A percentile compares a stretch with the other conserved stretches of the same genome.
phyloP scores from a whole-genome alignment of 2,797 vertebrate species.

The Knipowitschia caucasica region DNA sequence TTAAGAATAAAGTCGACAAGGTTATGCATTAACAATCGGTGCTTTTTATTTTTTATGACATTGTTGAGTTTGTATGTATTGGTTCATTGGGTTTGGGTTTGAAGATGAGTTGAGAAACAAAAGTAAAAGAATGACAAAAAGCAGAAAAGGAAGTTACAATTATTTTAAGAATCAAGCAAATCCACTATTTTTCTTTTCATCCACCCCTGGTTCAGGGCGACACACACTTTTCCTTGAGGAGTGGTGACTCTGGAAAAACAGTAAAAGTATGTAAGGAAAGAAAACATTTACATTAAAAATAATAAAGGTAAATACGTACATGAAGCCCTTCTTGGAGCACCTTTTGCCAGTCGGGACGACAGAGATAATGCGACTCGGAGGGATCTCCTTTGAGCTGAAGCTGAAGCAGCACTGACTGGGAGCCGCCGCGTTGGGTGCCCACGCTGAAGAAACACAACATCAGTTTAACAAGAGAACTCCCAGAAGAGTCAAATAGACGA shows the following conservation, averaged over 20 bases:
- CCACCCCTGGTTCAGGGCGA: background rate
- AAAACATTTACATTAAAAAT: background rate
- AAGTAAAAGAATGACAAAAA: background rate
- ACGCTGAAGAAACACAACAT: too few relatives aligned
- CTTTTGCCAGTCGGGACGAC: background rate
- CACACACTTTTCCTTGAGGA: background rate
- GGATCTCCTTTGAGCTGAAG: background rate
- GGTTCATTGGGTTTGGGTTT: background rate
- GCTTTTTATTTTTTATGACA: background rate
- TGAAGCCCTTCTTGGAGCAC: background rate
- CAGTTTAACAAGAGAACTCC: too few relatives aligned
- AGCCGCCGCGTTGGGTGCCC: background rate
- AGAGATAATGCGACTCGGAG: background rate
- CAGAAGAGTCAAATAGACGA: too few relatives aligned
- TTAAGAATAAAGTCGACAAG: conserved; percentile 75
- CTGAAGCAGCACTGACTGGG: background rate
- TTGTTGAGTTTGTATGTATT: too few relatives aligned
- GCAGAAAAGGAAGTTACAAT: background rate
- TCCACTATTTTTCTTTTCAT: background rate
- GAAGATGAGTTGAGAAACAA: background rate
- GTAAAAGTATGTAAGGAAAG: background rate
- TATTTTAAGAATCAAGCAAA: background rate
- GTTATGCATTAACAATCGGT: conserved; percentile 40
- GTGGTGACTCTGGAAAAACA: conserved; percentile 3
- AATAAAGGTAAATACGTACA: background rate